phyloP scores from a whole-genome alignment of 1,140 invertebrate genomes.

The Pseudobourletiella spinata region DNA sequence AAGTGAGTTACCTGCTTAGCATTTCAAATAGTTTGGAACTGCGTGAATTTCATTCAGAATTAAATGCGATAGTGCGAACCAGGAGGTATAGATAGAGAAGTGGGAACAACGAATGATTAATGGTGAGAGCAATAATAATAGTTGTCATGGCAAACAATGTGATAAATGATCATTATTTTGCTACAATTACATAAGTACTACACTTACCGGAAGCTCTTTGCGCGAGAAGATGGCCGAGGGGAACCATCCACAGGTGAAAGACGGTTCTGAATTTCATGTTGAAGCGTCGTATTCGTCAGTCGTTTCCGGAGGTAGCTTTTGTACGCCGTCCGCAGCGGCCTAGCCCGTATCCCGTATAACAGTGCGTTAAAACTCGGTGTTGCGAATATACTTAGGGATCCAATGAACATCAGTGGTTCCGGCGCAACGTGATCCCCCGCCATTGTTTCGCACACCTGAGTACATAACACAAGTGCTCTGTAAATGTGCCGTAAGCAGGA shows the following conservation, averaged over 20 bases:
- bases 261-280: constrained; percentile 32
- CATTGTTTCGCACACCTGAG: constrained; percentile 25
- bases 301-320: constrained; percentile 35
- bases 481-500: constrained; percentile 11
- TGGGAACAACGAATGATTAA: too few species aligned
- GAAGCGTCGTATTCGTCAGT: constrained; percentile 34
- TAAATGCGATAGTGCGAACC: too few species aligned
- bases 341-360: constrained; percentile 33
- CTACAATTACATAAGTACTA: too few species aligned
- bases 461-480: too few species aligned
- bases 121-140: too few species aligned
- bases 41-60: too few species aligned
- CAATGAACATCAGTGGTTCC: constrained; percentile 17
- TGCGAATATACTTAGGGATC: constrained; percentile 29
- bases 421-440: constrained; percentile 18
- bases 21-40: too few species aligned
- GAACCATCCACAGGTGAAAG: constrained; percentile 36
- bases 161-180: too few species aligned
- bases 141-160: too few species aligned
- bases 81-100: too few species aligned
- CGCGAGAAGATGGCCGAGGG: constrained; percentile 31
- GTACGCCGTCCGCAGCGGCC: constrained; percentile 32
- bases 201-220: constrained; percentile 36
- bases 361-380: constrained; percentile 31
- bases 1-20: too few species aligned